Percentiles rank a stretch among this genome's conserved stretches.
Conservation (phyloP, 1,140 invertebrate species). For the Cheumatopsyche charites region DNA sequence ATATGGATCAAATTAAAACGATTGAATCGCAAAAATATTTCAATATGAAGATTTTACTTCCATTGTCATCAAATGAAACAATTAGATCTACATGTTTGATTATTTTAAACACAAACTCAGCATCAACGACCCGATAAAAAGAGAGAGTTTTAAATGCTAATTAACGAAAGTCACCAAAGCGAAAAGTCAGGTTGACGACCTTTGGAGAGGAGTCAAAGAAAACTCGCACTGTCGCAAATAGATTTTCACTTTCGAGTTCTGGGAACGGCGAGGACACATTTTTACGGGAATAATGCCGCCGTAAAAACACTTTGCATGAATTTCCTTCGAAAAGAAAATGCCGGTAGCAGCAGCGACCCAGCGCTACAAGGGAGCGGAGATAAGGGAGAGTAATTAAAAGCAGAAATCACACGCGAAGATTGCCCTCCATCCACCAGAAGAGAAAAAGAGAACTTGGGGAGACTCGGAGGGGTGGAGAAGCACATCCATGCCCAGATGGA, state of each 20-base stretch:
- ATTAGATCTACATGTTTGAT: too few relatives aligned
- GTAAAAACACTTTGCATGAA: constrained; percentile 35
- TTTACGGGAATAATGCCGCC: constrained; percentile 22
- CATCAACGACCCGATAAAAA: too few relatives aligned
- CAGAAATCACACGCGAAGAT: constrained; percentile 50
- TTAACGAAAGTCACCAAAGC: too few relatives aligned
- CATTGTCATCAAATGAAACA: too few relatives aligned
- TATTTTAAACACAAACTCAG: too few relatives aligned
- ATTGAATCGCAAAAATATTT: too few relatives aligned
- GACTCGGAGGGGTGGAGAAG: neutral
- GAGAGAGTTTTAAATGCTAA: too few relatives aligned
- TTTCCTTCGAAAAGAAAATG: constrained; percentile 35
- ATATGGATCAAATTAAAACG: too few relatives aligned
- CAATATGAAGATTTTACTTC: too few relatives aligned
- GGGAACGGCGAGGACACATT: constrained; percentile 3
- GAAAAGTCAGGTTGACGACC: neutral
- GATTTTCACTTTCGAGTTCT: constrained; percentile 22
- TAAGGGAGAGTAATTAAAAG: constrained; percentile 50
- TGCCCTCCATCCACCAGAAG: constrained; percentile 42
- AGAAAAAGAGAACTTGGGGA: neutral
- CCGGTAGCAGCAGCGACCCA: constrained; percentile 15
- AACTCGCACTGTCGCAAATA: constrained; percentile 7
- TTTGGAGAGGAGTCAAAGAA: neutral
- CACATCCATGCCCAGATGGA: constrained; percentile 27
- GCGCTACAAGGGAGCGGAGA: constrained; percentile 34